phyloP scores from a whole-genome alignment of 2,888 invertebrate species.

The Hydrotaea diabolus region DNA sequence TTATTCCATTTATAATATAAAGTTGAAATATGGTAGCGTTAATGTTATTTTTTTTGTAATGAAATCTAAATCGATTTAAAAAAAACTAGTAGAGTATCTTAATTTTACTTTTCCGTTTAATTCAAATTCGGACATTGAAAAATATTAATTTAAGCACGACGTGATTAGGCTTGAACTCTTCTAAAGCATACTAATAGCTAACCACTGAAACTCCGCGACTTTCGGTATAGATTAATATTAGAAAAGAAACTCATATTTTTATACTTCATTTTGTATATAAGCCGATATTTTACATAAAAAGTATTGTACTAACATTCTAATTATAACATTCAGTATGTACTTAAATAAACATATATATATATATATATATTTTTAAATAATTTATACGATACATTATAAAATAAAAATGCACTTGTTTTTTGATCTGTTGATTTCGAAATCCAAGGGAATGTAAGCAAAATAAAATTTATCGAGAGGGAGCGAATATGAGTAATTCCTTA shows the following conservation, averaged over 20 bases:
- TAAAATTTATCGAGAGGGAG: background rate
- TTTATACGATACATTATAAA: conserved; percentile 3
- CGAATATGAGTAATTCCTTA: conserved; percentile 17
- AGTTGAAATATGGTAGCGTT: too few species aligned
- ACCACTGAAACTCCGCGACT: too few species aligned
- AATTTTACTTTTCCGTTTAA: too few species aligned
- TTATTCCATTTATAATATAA: too few species aligned
- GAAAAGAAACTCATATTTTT: background rate
- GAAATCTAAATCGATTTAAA: too few species aligned
- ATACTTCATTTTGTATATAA: conserved; percentile 30
- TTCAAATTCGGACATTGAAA: too few species aligned
- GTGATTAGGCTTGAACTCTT: too few species aligned
- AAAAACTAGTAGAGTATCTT: too few species aligned
- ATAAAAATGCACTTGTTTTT: background rate
- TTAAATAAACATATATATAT: background rate
- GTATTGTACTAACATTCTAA: conserved; percentile 53
- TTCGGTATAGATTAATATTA: background rate
- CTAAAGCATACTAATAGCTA: too few species aligned
- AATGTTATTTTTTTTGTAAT: too few species aligned
- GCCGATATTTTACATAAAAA: conserved; percentile 17
- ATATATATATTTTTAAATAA: conserved; percentile 11
- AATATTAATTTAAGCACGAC: too few species aligned
- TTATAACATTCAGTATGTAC: conserved; percentile 39
- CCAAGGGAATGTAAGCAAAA: background rate
- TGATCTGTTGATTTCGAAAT: background rate